A percentile compares a stretch with the other conserved stretches of the same genome.
These are phyloP conservation scores for Copidosoma floridanum DNA, from an alignment of 1,140 invertebrate genomes.

Conservation along the genomic window DNA sequence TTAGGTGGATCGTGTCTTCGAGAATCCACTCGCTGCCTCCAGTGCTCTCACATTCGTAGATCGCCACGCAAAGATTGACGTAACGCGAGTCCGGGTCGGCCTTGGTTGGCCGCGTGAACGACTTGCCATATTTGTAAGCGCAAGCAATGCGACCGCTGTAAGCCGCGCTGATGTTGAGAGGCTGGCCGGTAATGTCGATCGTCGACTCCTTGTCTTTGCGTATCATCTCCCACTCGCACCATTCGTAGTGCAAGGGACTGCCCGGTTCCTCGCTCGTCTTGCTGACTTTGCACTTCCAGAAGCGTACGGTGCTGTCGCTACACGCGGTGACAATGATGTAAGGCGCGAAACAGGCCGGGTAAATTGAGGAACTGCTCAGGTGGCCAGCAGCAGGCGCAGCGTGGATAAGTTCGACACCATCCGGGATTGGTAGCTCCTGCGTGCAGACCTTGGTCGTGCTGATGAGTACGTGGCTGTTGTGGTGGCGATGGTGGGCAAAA, in stretches of 20 bases:
- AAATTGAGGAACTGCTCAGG: constrained; percentile 96
- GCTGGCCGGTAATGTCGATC: constrained; percentile 83
- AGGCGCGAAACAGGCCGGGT: constrained; percentile 95
- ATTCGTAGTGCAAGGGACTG: constrained; percentile 68
- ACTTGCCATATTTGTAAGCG: constrained; percentile 89
- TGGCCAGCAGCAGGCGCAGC: constrained; percentile 93
- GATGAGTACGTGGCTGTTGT: constrained; percentile 61
- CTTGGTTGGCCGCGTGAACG: constrained; percentile 77
- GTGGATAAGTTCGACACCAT: constrained; percentile 83
- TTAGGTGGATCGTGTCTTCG: constrained; percentile 93
- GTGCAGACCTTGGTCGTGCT: constrained; percentile 75
- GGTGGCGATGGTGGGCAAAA: constrained; percentile 41
- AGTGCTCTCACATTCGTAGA: constrained; percentile 98
- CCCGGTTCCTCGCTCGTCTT: constrained; percentile 34
- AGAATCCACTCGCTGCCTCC: constrained; percentile 97
- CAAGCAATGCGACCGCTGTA: constrained; percentile 96
- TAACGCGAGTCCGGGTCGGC: constrained; percentile 79
- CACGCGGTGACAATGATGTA: constrained; percentile 94
- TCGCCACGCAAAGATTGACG: constrained; percentile 92
- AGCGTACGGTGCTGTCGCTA: constrained; percentile 76
- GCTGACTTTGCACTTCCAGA: constrained; percentile 72
- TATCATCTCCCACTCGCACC: constrained; percentile 90
- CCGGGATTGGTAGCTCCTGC: constrained; percentile 80
- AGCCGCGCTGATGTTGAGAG: constrained; percentile 91
- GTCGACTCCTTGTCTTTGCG: constrained; percentile 78